Evolutionary conservation across 2,797 vertebrate species (phyloP).

Genomic region (Poecilia picta): DNA sequence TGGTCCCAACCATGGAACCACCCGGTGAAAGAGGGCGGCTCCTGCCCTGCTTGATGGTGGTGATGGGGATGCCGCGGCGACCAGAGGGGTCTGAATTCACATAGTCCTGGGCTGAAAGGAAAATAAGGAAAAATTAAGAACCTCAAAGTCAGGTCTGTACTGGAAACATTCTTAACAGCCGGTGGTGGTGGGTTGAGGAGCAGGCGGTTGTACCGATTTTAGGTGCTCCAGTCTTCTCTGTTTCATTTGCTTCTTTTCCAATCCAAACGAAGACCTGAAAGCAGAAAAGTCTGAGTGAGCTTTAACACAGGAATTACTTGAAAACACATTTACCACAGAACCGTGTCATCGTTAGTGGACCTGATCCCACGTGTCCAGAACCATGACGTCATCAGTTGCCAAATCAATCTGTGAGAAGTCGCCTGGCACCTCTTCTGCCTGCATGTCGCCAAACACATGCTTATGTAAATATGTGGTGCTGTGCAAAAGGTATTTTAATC

Average conservation of each 20-base stretch:
- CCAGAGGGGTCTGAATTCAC: conserved; percentile 74
- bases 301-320: conserved; percentile 7
- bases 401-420: conserved; percentile 79
- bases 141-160: neutral
- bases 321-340: neutral
- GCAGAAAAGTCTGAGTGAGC: neutral
- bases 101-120: conserved; percentile 75
- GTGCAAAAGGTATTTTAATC: neutral
- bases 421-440: conserved; percentile 81
- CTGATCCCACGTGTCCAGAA: conserved; percentile 79
- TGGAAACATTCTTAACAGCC: neutral
- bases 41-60: conserved; percentile 72
- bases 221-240: conserved; percentile 66
- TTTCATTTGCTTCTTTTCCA: conserved; percentile 78
- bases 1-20: conserved; percentile 84
- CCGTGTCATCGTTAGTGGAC: conserved; percentile 42
- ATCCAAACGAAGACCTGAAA: conserved; percentile 80
- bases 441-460: conserved; percentile 6
- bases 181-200: neutral
- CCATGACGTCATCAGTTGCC: conserved; percentile 82
- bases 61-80: conserved; percentile 59
- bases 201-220: conserved; percentile 71
- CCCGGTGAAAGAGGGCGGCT: conserved; percentile 75
- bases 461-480: neutral
- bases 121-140: conserved; percentile 10